Conservation (phyloP, 2,797 vertebrate species). For the Aplochiton taeniatus region DNA sequence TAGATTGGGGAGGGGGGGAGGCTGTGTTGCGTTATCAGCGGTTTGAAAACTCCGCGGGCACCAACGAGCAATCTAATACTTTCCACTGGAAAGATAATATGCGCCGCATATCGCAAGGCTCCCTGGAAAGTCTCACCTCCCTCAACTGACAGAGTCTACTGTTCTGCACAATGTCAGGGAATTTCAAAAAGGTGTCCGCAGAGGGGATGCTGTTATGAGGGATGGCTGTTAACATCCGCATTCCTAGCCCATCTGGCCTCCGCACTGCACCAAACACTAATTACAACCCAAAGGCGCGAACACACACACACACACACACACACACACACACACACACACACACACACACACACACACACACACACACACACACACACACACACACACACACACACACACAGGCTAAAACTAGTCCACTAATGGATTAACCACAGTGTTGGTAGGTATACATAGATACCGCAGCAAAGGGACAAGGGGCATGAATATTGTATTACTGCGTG, state of each 20-base stretch:
- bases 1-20: neutral
- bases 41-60: neutral
- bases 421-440: slow-evolving; percentile 35
- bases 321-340: slow-evolving; percentile 18
- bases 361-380: slow-evolving; percentile 14
- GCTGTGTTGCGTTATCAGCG: slow-evolving; percentile 8
- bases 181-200: slow-evolving; percentile 15
- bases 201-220: slow-evolving; percentile 10
- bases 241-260: slow-evolving; percentile 29
- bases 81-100: slow-evolving; percentile 3
- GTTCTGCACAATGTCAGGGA: slow-evolving; percentile 1
- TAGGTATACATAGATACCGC: slow-evolving; percentile 47
- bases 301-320: slow-evolving; percentile 17
- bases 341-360: neutral
- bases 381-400: slow-evolving; percentile 16
- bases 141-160: neutral
- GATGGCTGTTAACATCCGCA: slow-evolving; percentile 22
- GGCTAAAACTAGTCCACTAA: slow-evolving; percentile 39
- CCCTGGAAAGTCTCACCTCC: neutral
- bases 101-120: neutral
- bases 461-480: slow-evolving; percentile 20
- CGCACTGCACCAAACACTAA: slow-evolving; percentile 35
- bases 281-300: slow-evolving; percentile 7
- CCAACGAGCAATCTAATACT: slow-evolving; percentile 17
- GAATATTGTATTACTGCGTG: slow-evolving; percentile 31